Base-by-base conservation (phyloP, 1,140 invertebrate genomes). In the Drosophila ogumai region DNA sequence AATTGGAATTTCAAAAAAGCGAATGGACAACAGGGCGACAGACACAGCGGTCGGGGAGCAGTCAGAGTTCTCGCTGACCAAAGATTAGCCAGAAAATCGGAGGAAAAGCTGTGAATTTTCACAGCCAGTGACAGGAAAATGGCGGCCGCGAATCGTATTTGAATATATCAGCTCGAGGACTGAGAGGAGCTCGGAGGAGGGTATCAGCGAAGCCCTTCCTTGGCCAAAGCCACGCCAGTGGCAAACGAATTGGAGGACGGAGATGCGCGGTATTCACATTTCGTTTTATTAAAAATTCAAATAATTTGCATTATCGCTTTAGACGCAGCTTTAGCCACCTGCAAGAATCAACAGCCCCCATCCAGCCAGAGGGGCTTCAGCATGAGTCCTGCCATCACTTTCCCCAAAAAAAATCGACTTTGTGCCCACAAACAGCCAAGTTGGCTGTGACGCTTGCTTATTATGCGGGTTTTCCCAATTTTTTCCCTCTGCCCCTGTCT, bases 281-380 rank as follows among this genome's bases (percentile, higher is more conserved):
- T 90, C 81, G 75, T 90, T 90, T 90, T 81, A 90, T 90, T 90
- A 90, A 85, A 90, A 90, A 90, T 90, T 90, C 81, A 90, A 90
- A 90, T 90, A 90, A 82, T 90, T 61, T 77, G 75, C 86, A 44
- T 90, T 90, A 90, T 90, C 86, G 85, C 82, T 75, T 90, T 90
- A 85, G 81, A 79, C 50, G 69, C 71, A 69, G 85, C 78, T 90
- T 79, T 79, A 86, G 78, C 63, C 75, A 90, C 85, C 84, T 90
- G 81, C 76, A 60, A 75, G 66, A 50, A 75, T 52, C 56, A 65
- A 69, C 60, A 47, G 36, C 44, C 50, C 56, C 17, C 49, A 66
- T 17, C 47, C 36, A 25, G 6, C n/a, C 25, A 10, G 22, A 25
- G 44, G 10, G 31, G 43, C 40, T 41, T 10, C 22, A 40, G 49